Evolutionary conservation across 1,140 invertebrate genomes (phyloP).

Genomic region (Drosophila dunni): DNA sequence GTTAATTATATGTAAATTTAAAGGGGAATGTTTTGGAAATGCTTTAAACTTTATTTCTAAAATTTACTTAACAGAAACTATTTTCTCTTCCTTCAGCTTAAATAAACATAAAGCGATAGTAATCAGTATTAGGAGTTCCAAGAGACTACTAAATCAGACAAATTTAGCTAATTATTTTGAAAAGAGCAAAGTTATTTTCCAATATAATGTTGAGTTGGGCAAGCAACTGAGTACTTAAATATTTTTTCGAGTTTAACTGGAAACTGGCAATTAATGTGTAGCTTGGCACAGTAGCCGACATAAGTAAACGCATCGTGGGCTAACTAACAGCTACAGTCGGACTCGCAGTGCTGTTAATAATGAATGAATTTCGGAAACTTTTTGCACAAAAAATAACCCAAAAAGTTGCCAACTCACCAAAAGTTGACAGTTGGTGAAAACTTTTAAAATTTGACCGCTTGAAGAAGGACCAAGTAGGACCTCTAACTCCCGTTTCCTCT

Average conservation of each 20-base stretch:
- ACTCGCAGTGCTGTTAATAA: slow-evolving; percentile 62
- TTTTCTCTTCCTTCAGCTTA: too few species aligned
- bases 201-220: background rate
- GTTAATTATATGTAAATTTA: background rate
- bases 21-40: background rate
- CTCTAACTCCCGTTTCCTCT: background rate
- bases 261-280: slow-evolving; percentile 52
- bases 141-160: slow-evolving; percentile 4
- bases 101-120: too few species aligned
- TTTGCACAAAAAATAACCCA: slow-evolving; percentile 1
- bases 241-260: slow-evolving; percentile 11
- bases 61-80: too few species aligned
- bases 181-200: background rate
- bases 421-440: slow-evolving; percentile 38
- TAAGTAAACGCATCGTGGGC: slow-evolving; percentile 30
- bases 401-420: slow-evolving; percentile 25
- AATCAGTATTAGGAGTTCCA: background rate
- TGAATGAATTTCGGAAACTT: slow-evolving; percentile 64
- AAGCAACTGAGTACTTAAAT: slow-evolving; percentile 1
- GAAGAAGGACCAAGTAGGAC: too few species aligned
- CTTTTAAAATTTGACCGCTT: slow-evolving; percentile 51
- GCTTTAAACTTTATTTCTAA: background rate
- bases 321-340: slow-evolving; percentile 1
- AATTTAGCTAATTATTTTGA: slow-evolving; percentile 5
- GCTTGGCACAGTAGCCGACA: slow-evolving; percentile 22